Base-by-base conservation (phyloP, 2,888 invertebrate genomes). In the Rotaria magnacalcarata region DNA sequence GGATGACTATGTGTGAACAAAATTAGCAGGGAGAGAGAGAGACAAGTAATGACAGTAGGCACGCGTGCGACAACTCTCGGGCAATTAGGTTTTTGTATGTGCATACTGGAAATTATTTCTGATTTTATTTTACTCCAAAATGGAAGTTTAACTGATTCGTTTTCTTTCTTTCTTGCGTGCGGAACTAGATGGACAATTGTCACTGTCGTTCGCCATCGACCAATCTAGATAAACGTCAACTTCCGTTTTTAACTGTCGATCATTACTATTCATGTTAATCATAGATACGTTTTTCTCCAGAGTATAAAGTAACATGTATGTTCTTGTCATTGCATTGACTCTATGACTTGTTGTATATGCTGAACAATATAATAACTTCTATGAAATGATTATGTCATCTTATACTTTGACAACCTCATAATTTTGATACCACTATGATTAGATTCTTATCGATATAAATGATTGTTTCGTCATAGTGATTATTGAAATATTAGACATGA, bases 351-450 rank as follows among this genome's bases (percentile, higher is more conserved):
- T 50, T 34, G 34, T 50, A 50, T 34, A 67, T 41, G 34, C 34
- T 4, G 27, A 34, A 67, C 14, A 67, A 34, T 34, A 34, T 34
- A 2, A 67, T 19, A 67, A 19, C 34, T 67, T 34, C 6, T 34
- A 67, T 41, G 27, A 67, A 67, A 67, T 67, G 34, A 67, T 67
- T 67, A 34, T 67, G 67, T 67, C 67, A 67, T 67, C 6, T 27
- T 67, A 67, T 67, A 67, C 67, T 16, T 67, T 27, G 34, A 67
- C 67, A 34, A 67, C 67, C 67, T 67, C 34, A 16, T 67, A 67
- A 67, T 67, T 67, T 67, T 67, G 67, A 67, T 67, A 67, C 67
- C 67, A 67, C 67, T 34, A 34, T 67, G 67, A 67, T 67, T 67
- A 67, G 67, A 67, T 67, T 67, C 34, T 67, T 67, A 67, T 67